Base-by-base conservation (phyloP, 2,113 vertebrate genomes). In the Himantopus leucocephalus region DNA sequence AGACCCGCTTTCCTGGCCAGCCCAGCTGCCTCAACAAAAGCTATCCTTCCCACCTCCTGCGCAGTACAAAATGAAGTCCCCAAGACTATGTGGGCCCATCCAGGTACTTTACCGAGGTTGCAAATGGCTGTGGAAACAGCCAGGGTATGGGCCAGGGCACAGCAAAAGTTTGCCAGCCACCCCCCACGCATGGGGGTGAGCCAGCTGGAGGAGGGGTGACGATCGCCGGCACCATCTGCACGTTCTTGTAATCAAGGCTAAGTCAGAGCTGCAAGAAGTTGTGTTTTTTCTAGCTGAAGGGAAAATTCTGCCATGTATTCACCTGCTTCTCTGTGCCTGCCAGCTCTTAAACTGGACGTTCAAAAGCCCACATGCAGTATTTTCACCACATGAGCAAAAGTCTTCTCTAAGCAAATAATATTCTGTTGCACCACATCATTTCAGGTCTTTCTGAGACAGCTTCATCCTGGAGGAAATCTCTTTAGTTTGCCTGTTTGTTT, bases 171-270 rank as follows among this genome's bases (percentile, higher is more conserved):
- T 93, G 58, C 5, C 53, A 70, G 37, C 10, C 14, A 23, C 5
- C 3, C 9, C 7, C 8, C 1, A 4, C 1, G 0, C 2, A 4
- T 1, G 8, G 47, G 30, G 35, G 20, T 47, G 43, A 77, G 59
- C 0, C 0, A 62, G 53, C 59, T 81, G 75, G 41, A 52, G 70
- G 62, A 55, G 15, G 15, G 16, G 16, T 77, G 53, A 23, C 0
- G 1, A 56, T 62, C 35, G 22, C 22, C 5, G 0, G 53, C 53
- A 73, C 21, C 52, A 63, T 45, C 59, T 72, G 48, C 53, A 43
- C 1, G 0, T 63, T 52, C 58, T 56, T 52, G 15, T 56, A 34
- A 71, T 45, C n/a, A 21, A 30, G 75, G 70, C 64, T 77, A 85
- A 85, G 37, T 62, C 70, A 72, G n/a, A 77, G 59, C 48, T 85